Conservation (phyloP, 1,140 invertebrate species). For the silkworm (Bombyx mori) region ASM3026992v2 NC_085130.1:10940001-10940500, state of each 20-base stretch:
- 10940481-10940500: no score
- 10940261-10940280: no score
- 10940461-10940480: no score
- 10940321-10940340: no score
- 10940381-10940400: slow-evolving; percentile 4
- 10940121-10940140: slow-evolving; percentile 10
- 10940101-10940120: slow-evolving; percentile 14
- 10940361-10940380: neutral
- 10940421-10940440: slow-evolving; percentile 9
- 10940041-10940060: neutral
- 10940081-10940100: slow-evolving; percentile 4
- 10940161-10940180: no score
- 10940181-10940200: no score
- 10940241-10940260: no score
- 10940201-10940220: no score
- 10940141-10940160: slow-evolving; percentile 3
- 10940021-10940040: slow-evolving; percentile 1
- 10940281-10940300: no score
- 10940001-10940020: slow-evolving; percentile 5
- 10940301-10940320: no score
- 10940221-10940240: no score
- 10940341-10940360: no score
- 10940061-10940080: slow-evolving; percentile 1
- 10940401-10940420: slow-evolving; percentile 12
- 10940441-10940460: slow-evolving; percentile 3